Evolutionary conservation across 2,888 invertebrate genomes (phyloP).

Genomic region (Drepanosiphum platanoidis): DNA sequence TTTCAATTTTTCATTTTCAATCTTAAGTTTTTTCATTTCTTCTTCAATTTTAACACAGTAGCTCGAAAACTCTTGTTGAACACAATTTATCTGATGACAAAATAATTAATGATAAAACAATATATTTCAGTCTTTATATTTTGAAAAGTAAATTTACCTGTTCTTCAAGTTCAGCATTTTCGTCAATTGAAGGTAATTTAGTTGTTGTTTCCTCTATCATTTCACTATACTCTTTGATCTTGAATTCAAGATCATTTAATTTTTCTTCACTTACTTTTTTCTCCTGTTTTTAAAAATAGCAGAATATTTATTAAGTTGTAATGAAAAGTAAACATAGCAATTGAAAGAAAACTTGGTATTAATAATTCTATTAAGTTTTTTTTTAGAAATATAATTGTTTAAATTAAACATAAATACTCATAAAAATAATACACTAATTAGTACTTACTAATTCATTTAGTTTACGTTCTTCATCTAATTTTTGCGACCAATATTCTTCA

Average conservation of each 20-base stretch:
- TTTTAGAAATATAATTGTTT: no score
- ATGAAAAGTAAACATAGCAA: no score
- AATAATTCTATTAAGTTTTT: no score
- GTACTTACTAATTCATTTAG: conserved; percentile 70
- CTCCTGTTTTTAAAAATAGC: conserved; percentile 70
- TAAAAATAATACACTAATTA: background rate
- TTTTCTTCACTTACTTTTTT: conserved; percentile 81
- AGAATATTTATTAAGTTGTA: no score
- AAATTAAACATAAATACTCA: background rate
- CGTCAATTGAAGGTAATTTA: conserved; percentile 80
- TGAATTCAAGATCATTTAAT: conserved; percentile 76
- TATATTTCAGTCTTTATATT: background rate
- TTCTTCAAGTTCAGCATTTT: conserved; percentile 77
- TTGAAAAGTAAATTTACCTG: conserved; percentile 66
- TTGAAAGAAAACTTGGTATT: no score
- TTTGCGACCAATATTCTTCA: conserved; percentile 87
- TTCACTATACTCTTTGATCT: conserved; percentile 84
- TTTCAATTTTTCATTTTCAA: conserved; percentile 45
- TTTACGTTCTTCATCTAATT: conserved; percentile 81
- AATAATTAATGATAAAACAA: background rate
- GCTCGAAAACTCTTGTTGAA: conserved; percentile 49
- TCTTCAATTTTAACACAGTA: conserved; percentile 43
- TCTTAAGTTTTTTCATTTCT: conserved; percentile 38
- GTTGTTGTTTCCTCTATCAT: conserved; percentile 72
- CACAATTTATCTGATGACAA: conserved; percentile 35